These are phyloP conservation scores for Aphrocallistes beatrix DNA, from an alignment of 37 sponge, comb jelly and placozoan genomes.

Conservation along the genomic window DNA sequence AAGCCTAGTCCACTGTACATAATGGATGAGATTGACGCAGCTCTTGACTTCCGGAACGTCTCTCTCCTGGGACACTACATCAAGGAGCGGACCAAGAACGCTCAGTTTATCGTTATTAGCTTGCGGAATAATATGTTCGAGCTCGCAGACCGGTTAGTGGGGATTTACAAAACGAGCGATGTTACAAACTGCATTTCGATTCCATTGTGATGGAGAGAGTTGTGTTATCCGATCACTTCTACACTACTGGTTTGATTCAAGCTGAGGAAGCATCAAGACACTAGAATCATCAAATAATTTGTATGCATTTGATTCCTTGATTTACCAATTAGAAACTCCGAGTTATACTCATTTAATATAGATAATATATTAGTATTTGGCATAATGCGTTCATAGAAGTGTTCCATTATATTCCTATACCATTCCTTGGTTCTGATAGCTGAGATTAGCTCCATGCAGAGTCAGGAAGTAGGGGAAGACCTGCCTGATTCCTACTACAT, in stretches of 20 bases:
- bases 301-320: too few species aligned
- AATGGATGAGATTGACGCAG: slow-evolving; percentile 99
- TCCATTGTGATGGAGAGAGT: background rate
- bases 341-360: too few species aligned
- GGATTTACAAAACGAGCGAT: slow-evolving; percentile 90
- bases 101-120: slow-evolving; percentile 96
- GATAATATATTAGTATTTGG: too few species aligned
- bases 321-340: too few species aligned
- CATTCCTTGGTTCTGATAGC: too few species aligned
- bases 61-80: slow-evolving; percentile 96
- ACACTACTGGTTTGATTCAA: too few species aligned
- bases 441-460: too few species aligned
- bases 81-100: slow-evolving; percentile 98
- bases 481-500: background rate
- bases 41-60: slow-evolving; percentile 97
- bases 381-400: too few species aligned
- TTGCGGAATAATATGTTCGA: slow-evolving; percentile 98
- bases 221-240: background rate
- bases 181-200: slow-evolving; percentile 70
- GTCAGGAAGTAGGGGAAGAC: too few species aligned
- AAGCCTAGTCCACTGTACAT: slow-evolving; percentile 96
- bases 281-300: too few species aligned
- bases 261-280: too few species aligned
- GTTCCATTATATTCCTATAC: too few species aligned
- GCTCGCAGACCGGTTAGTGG: slow-evolving; percentile 76